Conservation (phyloP, 2,113 vertebrate species). For the human region DNA sequence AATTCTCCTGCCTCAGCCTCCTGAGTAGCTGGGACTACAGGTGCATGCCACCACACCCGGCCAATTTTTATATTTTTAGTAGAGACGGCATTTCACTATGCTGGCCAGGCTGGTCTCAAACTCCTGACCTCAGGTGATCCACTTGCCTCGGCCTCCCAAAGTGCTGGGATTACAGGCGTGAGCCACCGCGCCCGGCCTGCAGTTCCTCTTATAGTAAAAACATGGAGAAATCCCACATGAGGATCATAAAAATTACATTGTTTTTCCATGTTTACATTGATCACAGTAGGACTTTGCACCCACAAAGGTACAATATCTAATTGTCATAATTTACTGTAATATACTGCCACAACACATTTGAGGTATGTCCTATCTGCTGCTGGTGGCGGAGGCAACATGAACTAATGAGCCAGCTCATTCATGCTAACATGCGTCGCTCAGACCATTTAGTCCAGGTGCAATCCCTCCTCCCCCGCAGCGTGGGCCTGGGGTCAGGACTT, state of each 20-base stretch:
- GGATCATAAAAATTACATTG: background rate
- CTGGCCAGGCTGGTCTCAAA: too few species aligned
- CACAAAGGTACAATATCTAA: background rate
- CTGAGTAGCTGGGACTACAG: too few species aligned
- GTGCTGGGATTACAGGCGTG: too few species aligned
- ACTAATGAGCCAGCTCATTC: rapidly evolving
- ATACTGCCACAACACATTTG: background rate
- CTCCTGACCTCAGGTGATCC: too few species aligned
- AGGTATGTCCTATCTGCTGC: background rate
- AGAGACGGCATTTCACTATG: too few species aligned
- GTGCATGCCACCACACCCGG: too few species aligned
- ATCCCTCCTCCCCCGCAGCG: rapidly evolving
- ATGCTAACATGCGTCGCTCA: rapidly evolving
- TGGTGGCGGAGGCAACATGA: rapidly evolving
- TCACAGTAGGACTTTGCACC: background rate
- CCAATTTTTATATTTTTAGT: too few species aligned
- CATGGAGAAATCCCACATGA: background rate
- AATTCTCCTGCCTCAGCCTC: too few species aligned
- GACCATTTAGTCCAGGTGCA: rapidly evolving
- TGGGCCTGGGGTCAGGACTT: background rate
- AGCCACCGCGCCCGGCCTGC: too few species aligned
- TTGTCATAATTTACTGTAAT: background rate
- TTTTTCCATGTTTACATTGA: background rate
- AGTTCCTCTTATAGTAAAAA: background rate
- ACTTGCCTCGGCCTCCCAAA: too few species aligned